These are phyloP conservation scores for Leptinotarsa lineolata DNA, from an alignment of 1,140 invertebrate species.

Conservation along the genomic window DNA sequence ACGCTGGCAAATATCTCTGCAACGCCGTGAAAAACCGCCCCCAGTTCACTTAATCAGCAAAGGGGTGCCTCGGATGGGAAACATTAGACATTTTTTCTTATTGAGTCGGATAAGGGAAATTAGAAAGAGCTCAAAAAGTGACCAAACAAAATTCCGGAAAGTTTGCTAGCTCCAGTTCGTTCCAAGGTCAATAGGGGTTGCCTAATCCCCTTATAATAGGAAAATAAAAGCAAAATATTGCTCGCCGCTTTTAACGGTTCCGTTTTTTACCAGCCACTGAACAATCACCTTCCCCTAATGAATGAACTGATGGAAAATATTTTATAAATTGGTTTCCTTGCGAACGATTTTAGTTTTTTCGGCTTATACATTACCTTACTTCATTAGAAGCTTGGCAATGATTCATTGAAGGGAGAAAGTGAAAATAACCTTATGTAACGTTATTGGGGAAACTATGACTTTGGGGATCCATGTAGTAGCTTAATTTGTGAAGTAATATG, in stretches of 20 bases:
- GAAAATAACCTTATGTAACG: no score
- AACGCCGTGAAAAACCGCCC: constrained; percentile 22
- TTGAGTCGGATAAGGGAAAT: constrained; percentile 23
- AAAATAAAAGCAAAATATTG: constrained; percentile 38
- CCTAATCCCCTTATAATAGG: constrained; percentile 35
- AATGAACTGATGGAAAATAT: constrained; percentile 28
- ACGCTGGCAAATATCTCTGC: constrained; percentile 24
- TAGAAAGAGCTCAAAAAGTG: constrained; percentile 26
- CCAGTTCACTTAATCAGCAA: constrained; percentile 26
- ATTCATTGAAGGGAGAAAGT: neutral
- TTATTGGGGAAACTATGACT: no score
- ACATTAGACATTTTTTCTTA: constrained; percentile 27
- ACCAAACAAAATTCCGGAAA: constrained; percentile 18
- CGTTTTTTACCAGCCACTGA: constrained; percentile 20
- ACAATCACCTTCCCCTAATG: constrained; percentile 20
- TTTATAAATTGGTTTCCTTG: constrained; percentile 27
- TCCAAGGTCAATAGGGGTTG: constrained; percentile 33
- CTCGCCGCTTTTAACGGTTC: constrained; percentile 28
- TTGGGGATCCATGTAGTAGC: no score
- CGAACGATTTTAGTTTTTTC: neutral
- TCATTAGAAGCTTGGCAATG: neutral
- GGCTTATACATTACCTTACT: constrained; percentile 11
- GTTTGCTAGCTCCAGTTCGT: constrained; percentile 17
- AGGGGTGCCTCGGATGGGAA: constrained; percentile 20
- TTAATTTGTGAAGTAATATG: no score